Evolutionary conservation across 1,140 invertebrate genomes (phyloP), one percentile per base, ranked within the genome.

Genomic region (Cotesia glomerata): DNA sequence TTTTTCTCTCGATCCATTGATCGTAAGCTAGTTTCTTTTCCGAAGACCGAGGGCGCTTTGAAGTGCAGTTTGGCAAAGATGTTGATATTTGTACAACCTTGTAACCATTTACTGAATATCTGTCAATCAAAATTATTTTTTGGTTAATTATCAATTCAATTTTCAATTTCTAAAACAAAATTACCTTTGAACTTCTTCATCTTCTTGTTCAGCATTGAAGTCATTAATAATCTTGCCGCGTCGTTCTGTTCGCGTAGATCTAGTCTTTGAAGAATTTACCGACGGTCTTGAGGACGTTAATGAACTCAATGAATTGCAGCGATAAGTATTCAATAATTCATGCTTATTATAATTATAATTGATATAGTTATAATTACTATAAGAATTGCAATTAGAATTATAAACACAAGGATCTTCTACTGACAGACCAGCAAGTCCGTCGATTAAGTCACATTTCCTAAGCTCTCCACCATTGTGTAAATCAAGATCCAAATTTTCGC

Each of bases 1-100:
- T 70, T 51, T 86, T 85, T 3, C 71, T 78, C 4, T 73, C 73
- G 0, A 79, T 71, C 85, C 85, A 86, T 16, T 85, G 78, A 26
- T 79, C 77, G 69, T 81, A 78, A 9, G 80, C 76, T 56, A 39
- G 36, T 62, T 69, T 73, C n/a, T 34, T 69, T 14, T 35, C 49
- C 35, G 4, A 5, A 5, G 52, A 14, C 7, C 39, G n/a, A 65
- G 26, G 54, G n/a, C 36, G 67, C 13, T 54, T 61, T 67, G 54
- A 77, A 58, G 66, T 75, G 2, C 77, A 79, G 62, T 71, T 66
- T n/a, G 71, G 18, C 11, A 71, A 14, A 13, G 80, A 79, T n/a
- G 75, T 74, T 4, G 78, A 81, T 64, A 78, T 71, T 62, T 79
- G 75, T 1, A 77, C 65, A n/a, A 78, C 56, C 58, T 71, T 72